phyloP scores from a whole-genome alignment of 2,888 invertebrate species.

The Allolobophora icterica region DNA sequence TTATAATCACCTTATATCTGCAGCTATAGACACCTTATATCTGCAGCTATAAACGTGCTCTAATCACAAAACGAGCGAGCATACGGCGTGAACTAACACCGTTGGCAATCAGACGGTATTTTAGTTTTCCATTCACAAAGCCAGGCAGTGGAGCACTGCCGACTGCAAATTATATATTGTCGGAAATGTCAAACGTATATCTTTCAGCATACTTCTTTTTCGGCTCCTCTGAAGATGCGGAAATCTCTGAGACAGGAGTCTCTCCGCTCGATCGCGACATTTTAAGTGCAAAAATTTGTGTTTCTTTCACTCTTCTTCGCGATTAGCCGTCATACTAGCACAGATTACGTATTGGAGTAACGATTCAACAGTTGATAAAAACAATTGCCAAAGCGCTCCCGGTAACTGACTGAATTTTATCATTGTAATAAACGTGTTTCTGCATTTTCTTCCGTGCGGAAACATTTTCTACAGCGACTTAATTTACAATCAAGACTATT shows the following conservation, averaged over 20 bases:
- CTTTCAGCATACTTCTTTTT: conserved; percentile 18
- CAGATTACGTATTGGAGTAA: background rate
- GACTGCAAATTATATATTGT: background rate
- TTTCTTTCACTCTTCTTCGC: conserved; percentile 17
- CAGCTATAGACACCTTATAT: background rate
- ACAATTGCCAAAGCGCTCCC: background rate
- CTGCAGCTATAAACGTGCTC: background rate
- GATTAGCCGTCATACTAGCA: conserved; percentile 25
- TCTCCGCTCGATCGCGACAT: conserved; percentile 28
- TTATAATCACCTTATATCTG: background rate
- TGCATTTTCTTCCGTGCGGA: no score
- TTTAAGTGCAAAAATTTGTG: conserved; percentile 18
- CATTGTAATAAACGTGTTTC: no score
- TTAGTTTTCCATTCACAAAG: background rate
- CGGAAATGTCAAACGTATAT: background rate
- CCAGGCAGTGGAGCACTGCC: background rate
- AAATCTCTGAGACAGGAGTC: conserved; percentile 24
- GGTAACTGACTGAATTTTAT: background rate
- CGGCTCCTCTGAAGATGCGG: background rate
- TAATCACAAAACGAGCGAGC: background rate
- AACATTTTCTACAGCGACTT: no score
- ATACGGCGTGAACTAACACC: background rate
- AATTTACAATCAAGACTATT: no score
- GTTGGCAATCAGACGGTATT: background rate
- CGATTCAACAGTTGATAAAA: background rate